These are phyloP conservation scores for Papilio aristodemus DNA, from an alignment of 1,140 invertebrate genomes.

Conservation along the genomic window DNA sequence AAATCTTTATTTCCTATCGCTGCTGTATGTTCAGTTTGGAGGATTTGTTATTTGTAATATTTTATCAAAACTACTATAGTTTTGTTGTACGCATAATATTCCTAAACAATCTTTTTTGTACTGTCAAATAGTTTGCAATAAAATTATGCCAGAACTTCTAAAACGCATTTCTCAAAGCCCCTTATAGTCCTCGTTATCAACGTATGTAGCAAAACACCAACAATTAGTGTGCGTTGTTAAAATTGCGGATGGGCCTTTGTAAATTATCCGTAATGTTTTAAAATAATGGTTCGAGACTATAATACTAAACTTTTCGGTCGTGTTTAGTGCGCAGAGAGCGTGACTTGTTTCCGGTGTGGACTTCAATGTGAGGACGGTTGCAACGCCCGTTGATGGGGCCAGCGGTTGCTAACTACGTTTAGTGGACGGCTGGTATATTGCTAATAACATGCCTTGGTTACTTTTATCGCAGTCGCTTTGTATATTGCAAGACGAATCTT, in stretches of 20 bases:
- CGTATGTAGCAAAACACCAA: too few species aligned
- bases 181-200: too few species aligned
- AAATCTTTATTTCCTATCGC: too few species aligned
- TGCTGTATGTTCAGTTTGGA: too few species aligned
- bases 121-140: too few species aligned
- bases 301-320: slow-evolving; percentile 11
- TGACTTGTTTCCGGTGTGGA: slow-evolving; percentile 66
- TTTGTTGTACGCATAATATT: too few species aligned
- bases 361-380: slow-evolving; percentile 65
- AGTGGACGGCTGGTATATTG: background rate
- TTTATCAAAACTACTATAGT: too few species aligned
- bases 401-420: slow-evolving; percentile 54
- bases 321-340: slow-evolving; percentile 60
- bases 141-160: too few species aligned
- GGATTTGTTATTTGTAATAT: too few species aligned
- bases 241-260: background rate
- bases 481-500: too few species aligned
- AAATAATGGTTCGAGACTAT: slow-evolving; percentile 6
- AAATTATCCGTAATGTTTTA: background rate
- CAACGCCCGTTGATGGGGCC: slow-evolving; percentile 56
- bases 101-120: too few species aligned
- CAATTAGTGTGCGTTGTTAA: background rate
- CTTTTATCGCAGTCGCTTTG: background rate
- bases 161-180: too few species aligned
- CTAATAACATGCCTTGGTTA: slow-evolving; percentile 39